Conservation (phyloP, 2,888 invertebrate genomes). For the Tigriopus californicus region DNA sequence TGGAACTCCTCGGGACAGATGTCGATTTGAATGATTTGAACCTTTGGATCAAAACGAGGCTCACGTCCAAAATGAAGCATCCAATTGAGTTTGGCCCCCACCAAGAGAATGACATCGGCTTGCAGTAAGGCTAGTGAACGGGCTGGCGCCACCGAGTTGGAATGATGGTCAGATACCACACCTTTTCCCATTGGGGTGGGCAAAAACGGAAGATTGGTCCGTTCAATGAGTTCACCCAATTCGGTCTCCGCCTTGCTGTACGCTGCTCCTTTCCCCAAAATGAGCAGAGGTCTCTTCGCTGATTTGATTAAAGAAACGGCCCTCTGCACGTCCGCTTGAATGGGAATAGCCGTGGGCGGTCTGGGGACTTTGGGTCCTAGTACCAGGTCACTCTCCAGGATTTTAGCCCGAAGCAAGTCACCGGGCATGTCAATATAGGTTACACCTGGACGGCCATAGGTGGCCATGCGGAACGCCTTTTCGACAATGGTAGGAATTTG, state of each 20-base stretch:
- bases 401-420: slow-evolving; percentile 33
- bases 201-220: slow-evolving; percentile 62
- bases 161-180: slow-evolving; percentile 32
- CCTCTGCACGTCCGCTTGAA: slow-evolving; percentile 31
- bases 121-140: slow-evolving; percentile 39
- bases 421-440: slow-evolving; percentile 81
- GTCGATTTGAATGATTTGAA: slow-evolving; percentile 80
- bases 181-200: slow-evolving; percentile 82
- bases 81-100: slow-evolving; percentile 91
- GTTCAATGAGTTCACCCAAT: slow-evolving; percentile 45
- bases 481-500: slow-evolving; percentile 77
- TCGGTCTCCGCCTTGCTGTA: slow-evolving; percentile 57
- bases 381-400: no score
- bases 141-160: slow-evolving; percentile 63
- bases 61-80: slow-evolving; percentile 86
- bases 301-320: slow-evolving; percentile 46
- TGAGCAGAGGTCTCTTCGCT: slow-evolving; percentile 61
- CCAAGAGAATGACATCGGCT: slow-evolving; percentile 66
- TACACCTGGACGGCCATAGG: slow-evolving; percentile 60
- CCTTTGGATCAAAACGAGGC: slow-evolving; percentile 59
- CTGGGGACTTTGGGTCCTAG: background rate
- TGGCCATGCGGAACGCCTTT: slow-evolving; percentile 64
- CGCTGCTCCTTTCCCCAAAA: slow-evolving; percentile 77
- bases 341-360: background rate
- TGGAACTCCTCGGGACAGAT: slow-evolving; percentile 74